phyloP scores from a whole-genome alignment of 2,113 vertebrate genomes.

The Corvus moneduloides region DNA sequence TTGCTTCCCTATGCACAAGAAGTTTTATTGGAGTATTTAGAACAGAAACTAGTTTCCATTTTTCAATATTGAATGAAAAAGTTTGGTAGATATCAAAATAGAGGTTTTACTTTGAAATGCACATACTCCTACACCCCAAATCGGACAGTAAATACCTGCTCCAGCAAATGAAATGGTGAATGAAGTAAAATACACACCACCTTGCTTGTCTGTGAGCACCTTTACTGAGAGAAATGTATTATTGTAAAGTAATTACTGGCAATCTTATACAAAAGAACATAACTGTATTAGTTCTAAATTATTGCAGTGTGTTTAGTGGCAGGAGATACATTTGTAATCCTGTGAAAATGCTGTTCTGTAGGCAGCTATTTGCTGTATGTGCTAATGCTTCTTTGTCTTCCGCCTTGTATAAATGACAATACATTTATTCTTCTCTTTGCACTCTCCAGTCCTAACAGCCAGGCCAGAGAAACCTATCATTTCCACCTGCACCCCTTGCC shows the following conservation, averaged over 20 bases:
- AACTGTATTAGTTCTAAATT: not conserved
- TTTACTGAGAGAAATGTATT: not conserved
- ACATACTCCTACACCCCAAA: not conserved
- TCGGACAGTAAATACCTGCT: not conserved
- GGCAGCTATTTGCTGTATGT: not conserved
- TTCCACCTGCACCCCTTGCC: not conserved
- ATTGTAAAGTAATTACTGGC: not conserved
- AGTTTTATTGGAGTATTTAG: not conserved
- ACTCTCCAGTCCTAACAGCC: not conserved
- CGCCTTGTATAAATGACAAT: not conserved
- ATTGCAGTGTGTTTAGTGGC: not conserved
- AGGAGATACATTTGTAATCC: not conserved
- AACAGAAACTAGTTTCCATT: not conserved
- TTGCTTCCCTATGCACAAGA: not conserved
- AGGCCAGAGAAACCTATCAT: slow-evolving; percentile 19
- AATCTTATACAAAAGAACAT: not conserved
- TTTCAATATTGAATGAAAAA: not conserved
- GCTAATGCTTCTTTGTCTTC: not conserved
- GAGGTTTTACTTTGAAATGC: not conserved
- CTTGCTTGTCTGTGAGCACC: not conserved
- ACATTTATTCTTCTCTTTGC: not conserved
- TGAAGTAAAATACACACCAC: not conserved
- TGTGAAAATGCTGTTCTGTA: not conserved
- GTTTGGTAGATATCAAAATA: not conserved
- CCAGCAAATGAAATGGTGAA: not conserved